These are phyloP conservation scores for Caenorhabditis sp. DNA, from an alignment of 2,888 invertebrate species.

Conservation along the genomic window DNA sequence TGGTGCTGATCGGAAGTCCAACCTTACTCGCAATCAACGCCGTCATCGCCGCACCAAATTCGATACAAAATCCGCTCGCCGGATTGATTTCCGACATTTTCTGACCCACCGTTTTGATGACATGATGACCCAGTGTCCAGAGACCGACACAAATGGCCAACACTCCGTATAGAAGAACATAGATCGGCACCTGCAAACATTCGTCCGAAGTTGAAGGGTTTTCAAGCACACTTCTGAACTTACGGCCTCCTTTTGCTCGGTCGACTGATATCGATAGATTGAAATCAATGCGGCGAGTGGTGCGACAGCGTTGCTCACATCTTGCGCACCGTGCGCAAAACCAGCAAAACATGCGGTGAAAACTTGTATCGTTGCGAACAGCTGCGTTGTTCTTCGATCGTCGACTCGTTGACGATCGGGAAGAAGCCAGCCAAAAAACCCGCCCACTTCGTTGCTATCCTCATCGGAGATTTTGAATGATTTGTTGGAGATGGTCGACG, in stretches of 20 bases:
- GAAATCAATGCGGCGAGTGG: conserved; percentile 93
- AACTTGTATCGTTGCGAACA: conserved; percentile 93
- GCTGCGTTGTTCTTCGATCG: conserved; percentile 46
- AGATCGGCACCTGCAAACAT: conserved; percentile 73
- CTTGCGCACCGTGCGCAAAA: conserved; percentile 96
- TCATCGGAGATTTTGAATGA: background rate
- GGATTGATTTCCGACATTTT: conserved; percentile 95
- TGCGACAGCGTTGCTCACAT: conserved; percentile 96
- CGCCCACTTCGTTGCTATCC: conserved; percentile 12
- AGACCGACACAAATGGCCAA: conserved; percentile 92
- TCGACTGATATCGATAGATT: conserved; percentile 82
- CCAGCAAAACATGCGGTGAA: conserved; percentile 95
- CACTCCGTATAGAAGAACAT: conserved; percentile 90
- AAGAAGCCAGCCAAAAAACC: conserved; percentile 54
- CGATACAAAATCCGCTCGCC: conserved; percentile 93
- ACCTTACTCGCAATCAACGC: conserved; percentile 93
- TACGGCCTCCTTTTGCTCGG: conserved; percentile 77
- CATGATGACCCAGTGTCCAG: conserved; percentile 93
- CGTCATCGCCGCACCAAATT: conserved; percentile 92
- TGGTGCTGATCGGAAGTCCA: conserved; percentile 94
- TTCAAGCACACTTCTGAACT: background rate
- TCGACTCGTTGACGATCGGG: conserved; percentile 49
- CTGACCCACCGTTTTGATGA: conserved; percentile 94
- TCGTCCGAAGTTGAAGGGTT: no score
- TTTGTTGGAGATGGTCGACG: conserved; percentile 5